Evolutionary conservation across 1,140 invertebrate species (phyloP).

Genomic region (Trinorchestia longiramus): DNA sequence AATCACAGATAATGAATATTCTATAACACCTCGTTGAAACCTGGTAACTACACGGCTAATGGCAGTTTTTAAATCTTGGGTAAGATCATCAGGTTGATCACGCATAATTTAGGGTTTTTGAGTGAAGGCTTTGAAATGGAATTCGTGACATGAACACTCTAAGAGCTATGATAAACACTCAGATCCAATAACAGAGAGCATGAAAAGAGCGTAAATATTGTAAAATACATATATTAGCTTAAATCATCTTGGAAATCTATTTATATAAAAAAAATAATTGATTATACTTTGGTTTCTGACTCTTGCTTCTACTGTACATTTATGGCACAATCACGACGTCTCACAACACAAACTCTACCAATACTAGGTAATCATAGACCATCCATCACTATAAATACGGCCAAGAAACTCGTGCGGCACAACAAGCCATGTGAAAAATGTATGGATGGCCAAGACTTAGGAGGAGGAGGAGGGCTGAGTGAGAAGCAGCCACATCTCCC

Average conservation of each 20-base stretch:
- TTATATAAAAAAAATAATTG: neutral
- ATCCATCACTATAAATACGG: neutral
- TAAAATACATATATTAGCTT: neutral
- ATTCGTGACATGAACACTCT: neutral
- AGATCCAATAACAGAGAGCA: neutral
- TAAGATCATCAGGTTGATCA: neutral
- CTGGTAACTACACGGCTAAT: neutral
- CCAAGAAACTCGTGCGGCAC: neutral
- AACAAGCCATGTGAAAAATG: neutral
- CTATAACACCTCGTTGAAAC: neutral
- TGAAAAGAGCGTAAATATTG: neutral
- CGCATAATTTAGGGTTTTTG: neutral
- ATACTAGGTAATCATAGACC: neutral
- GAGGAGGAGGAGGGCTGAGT: neutral
- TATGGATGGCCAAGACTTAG: neutral
- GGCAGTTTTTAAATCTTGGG: neutral
- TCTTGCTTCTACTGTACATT: neutral
- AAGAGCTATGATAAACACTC: neutral
- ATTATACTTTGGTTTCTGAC: neutral
- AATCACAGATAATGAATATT: neutral
- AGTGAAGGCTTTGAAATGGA: too few species aligned
- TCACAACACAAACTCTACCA: neutral
- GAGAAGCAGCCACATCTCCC: neutral
- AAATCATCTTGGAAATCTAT: neutral
- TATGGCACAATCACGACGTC: neutral